Conservation (phyloP, 2,113 vertebrate genomes). For the Lamprotornis superbus region DNA sequence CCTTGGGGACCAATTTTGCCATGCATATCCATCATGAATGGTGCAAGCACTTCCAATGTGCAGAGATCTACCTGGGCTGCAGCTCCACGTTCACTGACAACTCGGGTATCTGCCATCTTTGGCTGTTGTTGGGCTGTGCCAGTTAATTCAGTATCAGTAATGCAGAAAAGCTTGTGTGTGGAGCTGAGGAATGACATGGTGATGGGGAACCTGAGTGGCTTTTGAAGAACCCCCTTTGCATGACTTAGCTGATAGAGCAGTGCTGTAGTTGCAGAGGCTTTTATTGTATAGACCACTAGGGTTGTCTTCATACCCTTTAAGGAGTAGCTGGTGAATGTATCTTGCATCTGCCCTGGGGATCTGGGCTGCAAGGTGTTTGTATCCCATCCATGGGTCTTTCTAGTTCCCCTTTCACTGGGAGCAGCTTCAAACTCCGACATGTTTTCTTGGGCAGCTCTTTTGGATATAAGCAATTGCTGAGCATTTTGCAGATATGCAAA, state of each 20-base stretch:
- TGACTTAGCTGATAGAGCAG: not conserved
- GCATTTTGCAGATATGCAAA: not conserved
- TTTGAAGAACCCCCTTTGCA: not conserved
- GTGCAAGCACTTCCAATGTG: not conserved
- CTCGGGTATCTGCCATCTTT: not conserved
- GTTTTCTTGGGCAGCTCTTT: not conserved
- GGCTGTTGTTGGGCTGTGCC: not conserved
- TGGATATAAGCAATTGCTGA: not conserved
- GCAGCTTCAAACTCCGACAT: not conserved
- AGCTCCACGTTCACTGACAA: not conserved
- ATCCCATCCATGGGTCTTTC: not conserved
- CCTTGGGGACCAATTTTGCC: not conserved
- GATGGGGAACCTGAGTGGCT: not conserved
- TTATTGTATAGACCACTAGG: not conserved
- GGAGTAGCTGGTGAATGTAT: not conserved
- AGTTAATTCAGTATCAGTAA: not conserved
- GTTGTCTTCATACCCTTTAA: not conserved
- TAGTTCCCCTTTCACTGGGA: not conserved
- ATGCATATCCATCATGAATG: rapidly evolving
- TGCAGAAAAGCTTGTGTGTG: not conserved
- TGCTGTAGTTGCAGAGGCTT: not conserved
- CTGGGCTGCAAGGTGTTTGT: not conserved
- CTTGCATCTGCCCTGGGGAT: not conserved
- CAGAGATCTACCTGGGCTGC: not conserved
- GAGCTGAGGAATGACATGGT: not conserved